Percentiles rank a stretch among this genome's conserved stretches.
Evolutionary conservation across 2,113 vertebrate species (phyloP).

Genomic region (Piaya cayana): DNA sequence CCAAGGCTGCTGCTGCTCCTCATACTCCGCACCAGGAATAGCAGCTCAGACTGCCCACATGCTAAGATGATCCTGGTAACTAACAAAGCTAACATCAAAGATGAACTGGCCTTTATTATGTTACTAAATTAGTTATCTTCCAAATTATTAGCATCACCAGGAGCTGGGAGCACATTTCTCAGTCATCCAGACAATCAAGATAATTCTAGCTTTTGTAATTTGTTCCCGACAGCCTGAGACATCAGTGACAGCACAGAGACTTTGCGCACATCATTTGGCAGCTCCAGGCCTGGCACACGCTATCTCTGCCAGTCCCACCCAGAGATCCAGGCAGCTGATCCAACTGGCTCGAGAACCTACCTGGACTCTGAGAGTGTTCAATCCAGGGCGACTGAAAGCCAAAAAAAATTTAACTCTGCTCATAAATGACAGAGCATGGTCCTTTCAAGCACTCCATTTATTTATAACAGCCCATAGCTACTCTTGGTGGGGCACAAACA

Average conservation of each 20-base stretch:
- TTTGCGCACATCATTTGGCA: constrained; percentile 32
- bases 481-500: background rate
- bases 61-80: constrained; percentile 30
- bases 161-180: constrained; percentile 15
- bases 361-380: constrained; percentile 42
- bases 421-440: background rate
- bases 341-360: constrained; percentile 44
- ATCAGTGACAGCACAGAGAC: background rate
- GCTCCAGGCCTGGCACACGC: background rate
- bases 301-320: constrained; percentile 57
- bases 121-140: background rate
- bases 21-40: constrained; percentile 40
- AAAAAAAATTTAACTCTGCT: constrained; percentile 9
- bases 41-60: constrained; percentile 46
- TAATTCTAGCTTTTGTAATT: constrained; percentile 28
- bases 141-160: background rate
- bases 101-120: background rate
- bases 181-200: constrained; percentile 23
- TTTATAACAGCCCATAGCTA: fast-evolving
- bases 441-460: background rate
- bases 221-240: constrained; percentile 46
- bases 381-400: background rate
- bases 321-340: constrained; percentile 39
- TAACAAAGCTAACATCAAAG: background rate
- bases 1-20: constrained; percentile 23